Evolutionary conservation across 2,888 invertebrate species (phyloP).

Genomic region (Papilio protenor): DNA sequence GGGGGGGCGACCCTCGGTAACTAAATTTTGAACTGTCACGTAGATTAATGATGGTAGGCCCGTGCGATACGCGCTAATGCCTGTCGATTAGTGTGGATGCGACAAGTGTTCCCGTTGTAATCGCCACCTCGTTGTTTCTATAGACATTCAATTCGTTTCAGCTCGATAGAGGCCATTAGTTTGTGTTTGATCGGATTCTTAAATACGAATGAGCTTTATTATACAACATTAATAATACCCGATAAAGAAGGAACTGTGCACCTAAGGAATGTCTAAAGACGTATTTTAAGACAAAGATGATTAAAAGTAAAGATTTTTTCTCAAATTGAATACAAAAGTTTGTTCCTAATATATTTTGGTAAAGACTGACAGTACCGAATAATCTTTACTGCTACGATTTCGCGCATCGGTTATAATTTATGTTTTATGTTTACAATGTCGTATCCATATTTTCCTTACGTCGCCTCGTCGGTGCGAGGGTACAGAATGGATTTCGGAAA

Average conservation of each 20-base stretch:
- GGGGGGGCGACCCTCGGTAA: slow-evolving; percentile 78
- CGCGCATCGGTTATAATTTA: background rate
- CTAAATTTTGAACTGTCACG: slow-evolving; percentile 85
- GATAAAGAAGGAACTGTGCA: background rate
- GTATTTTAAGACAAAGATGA: background rate
- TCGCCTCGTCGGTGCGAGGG: slow-evolving; percentile 67
- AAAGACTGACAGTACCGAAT: background rate
- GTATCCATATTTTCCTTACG: slow-evolving; percentile 59
- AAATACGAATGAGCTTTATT: slow-evolving; percentile 2
- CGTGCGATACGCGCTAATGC: slow-evolving; percentile 84
- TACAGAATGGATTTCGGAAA: slow-evolving; percentile 83
- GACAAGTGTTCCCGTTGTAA: slow-evolving; percentile 50
- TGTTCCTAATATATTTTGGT: background rate
- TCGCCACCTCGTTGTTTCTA: slow-evolving; percentile 14
- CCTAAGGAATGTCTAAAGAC: background rate
- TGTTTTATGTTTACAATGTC: slow-evolving; percentile 43
- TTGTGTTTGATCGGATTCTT: slow-evolving; percentile 10
- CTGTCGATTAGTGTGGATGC: slow-evolving; percentile 72
- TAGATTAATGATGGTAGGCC: slow-evolving; percentile 84
- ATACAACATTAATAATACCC: background rate
- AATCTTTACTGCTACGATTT: background rate
- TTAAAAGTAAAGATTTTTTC: too few species aligned
- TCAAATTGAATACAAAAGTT: background rate
- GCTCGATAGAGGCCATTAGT: background rate
- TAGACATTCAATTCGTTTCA: slow-evolving; percentile 8